Base-by-base conservation (phyloP, 1,140 invertebrate genomes). In the Heliconius congener region DNA sequence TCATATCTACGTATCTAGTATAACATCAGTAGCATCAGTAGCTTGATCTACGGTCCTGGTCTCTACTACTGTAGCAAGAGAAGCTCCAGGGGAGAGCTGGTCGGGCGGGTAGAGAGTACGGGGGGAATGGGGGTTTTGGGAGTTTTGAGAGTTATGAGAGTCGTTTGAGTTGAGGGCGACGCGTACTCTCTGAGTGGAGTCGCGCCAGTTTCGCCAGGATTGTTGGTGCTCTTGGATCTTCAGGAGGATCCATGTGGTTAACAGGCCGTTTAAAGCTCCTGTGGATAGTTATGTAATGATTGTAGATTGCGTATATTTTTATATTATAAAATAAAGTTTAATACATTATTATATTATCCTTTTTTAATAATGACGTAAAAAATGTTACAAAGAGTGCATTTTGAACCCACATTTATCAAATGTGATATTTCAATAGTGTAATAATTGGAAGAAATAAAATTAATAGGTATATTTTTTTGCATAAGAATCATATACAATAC, bases 151-250 rank as follows among this genome's bases (percentile, higher is more conserved):
- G 11, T 66, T 13, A 2, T 13, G 60, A 27, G 60, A 27, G 60
- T 57, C 55, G n/a, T 27, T 23, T 9, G 57, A 3, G 60, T 27
- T 27, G 50, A 94, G 87, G 34, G 85, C 78, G 71, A 93, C 93
- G 86, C 84, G 91, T 82, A 94, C 91, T 85, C 90, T 89, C 74
- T 93, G 87, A 52, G 88, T 92, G 87, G 85, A 86, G 86, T 92
- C 91, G n/a, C 92, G 89, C 93, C 93, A 94, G 70, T 89, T 83
- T 79, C 87, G 91, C 93, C 93, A 94, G 79, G 92, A 91, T 78
- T 87, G 23, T 85, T 93, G 93, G 83, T 93, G 92, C 87, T 93
- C 92, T 83, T 94, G 93, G 79, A 94, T 90, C 87, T 93, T 94
- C 23, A 93, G 89, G 70, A 93, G 89, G 87, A 93, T 92, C 93